Evolutionary conservation across 35 echinoderm and acorn worm species (phyloP).

Genomic region (Apostichopus japonicus): DNA sequence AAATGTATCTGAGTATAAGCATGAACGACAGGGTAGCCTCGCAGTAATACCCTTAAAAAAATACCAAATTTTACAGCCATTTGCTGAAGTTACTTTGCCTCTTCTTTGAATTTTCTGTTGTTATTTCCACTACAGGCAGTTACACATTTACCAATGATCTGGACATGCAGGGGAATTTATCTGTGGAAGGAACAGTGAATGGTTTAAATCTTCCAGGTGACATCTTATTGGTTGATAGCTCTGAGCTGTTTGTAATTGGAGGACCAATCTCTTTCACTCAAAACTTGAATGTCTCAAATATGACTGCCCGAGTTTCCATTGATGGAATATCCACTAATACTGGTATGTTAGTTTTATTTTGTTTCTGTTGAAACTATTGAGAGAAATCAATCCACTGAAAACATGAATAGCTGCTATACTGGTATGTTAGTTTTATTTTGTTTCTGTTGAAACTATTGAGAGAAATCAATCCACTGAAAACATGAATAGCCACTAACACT

Average conservation of each 20-base stretch:
- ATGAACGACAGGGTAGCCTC: no score
- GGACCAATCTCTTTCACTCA: conserved; percentile 47
- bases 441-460: no score
- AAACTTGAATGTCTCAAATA: conserved; percentile 18
- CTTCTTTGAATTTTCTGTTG: not conserved
- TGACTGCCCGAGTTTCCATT: conserved; percentile 15
- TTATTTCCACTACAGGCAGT: conserved; percentile 22
- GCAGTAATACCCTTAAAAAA: no score
- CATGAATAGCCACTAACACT: no score
- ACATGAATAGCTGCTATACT: no score
- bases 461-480: no score
- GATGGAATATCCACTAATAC: not conserved
- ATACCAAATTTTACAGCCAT: no score
- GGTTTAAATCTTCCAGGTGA: conserved; percentile 42
- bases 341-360: not conserved
- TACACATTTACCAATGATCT: conserved; percentile 45
- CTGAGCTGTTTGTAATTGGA: not conserved
- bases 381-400: no score
- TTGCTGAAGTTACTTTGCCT: no score
- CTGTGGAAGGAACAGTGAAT: conserved; percentile 50
- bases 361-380: not conserved
- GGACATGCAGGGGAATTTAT: conserved; percentile 12
- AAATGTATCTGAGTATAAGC: no score
- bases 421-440: not conserved
- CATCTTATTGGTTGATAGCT: conserved; percentile 40